A percentile compares a stretch with the other conserved stretches of the same genome.
Evolutionary conservation across 1,140 invertebrate species (phyloP).

Genomic region (Ruditapes philippinarum): DNA sequence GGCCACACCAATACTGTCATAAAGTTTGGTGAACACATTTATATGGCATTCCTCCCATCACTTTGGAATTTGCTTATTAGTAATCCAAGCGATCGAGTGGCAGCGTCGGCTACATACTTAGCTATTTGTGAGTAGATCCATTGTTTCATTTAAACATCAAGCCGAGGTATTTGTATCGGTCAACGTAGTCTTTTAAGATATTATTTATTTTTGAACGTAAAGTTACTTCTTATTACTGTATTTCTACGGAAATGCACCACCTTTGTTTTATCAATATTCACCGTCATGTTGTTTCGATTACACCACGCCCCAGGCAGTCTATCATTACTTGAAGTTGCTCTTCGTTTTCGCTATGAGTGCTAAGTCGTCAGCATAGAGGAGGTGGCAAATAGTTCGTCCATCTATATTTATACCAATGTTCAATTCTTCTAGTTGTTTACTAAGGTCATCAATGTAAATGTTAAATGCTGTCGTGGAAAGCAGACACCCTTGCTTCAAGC

Average conservation of each 20-base stretch:
- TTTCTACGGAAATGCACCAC: not conserved
- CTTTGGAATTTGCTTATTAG: constrained; percentile 17
- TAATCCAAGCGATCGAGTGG: not conserved
- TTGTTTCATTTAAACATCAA: not conserved
- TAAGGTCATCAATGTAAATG: not conserved
- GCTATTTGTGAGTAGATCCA: not conserved
- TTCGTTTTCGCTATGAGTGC: not conserved
- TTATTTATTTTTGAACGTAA: not conserved
- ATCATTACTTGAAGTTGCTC: not conserved
- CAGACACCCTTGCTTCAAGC: constrained; percentile 33
- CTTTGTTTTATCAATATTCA: not conserved
- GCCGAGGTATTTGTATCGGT: not conserved
- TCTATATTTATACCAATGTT: not conserved
- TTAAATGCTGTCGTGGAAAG: constrained; percentile 23
- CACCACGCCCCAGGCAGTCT: not conserved
- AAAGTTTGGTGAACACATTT: constrained; percentile 29
- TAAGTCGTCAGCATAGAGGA: not conserved
- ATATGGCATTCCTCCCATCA: not conserved
- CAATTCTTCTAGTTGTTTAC: not conserved
- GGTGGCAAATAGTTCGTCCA: not conserved
- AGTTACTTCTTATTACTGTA: not conserved
- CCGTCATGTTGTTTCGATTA: not conserved
- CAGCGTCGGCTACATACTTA: not conserved
- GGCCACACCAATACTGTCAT: constrained; percentile 50
- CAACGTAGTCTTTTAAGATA: not conserved